phyloP scores from a whole-genome alignment of 1,140 invertebrate genomes.

The Bombus superbus region DNA sequence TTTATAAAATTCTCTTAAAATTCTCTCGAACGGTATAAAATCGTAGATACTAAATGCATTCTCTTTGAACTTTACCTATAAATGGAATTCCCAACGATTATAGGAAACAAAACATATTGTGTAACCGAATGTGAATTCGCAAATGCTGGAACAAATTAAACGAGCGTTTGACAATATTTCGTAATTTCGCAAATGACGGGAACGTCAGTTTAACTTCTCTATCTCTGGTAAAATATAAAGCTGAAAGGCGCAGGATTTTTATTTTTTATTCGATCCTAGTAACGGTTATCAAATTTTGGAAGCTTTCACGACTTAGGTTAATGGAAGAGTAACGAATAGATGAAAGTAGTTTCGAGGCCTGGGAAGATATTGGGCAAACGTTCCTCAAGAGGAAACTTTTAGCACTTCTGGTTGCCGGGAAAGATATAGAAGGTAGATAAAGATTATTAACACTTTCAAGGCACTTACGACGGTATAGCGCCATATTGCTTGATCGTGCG shows the following conservation, averaged over 20 bases:
- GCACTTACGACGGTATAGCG: background rate
- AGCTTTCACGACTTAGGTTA: background rate
- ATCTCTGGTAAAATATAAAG: background rate
- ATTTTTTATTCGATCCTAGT: background rate
- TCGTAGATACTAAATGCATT: no score
- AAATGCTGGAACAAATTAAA: no score
- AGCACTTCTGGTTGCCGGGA: slow-evolving; percentile 15
- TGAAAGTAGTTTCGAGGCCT: background rate
- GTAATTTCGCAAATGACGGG: no score
- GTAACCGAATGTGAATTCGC: no score
- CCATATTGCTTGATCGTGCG: background rate
- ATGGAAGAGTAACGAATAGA: background rate
- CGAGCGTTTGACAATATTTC: no score
- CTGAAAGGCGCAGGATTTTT: background rate
- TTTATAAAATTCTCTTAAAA: no score
- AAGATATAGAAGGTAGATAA: slow-evolving; percentile 28
- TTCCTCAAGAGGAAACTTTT: slow-evolving; percentile 20
- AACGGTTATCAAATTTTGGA: background rate
- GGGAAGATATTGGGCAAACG: slow-evolving; percentile 4
- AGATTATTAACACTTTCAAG: slow-evolving; percentile 28
- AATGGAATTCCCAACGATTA: no score
- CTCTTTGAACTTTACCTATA: no score
- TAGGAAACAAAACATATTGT: no score
- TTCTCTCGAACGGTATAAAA: no score
- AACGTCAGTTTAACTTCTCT: no score